A percentile compares a stretch with the other conserved stretches of the same genome.
Evolutionary conservation across 2,797 vertebrate genomes (phyloP).

Genomic region (Novumbra hubbsi): DNA sequence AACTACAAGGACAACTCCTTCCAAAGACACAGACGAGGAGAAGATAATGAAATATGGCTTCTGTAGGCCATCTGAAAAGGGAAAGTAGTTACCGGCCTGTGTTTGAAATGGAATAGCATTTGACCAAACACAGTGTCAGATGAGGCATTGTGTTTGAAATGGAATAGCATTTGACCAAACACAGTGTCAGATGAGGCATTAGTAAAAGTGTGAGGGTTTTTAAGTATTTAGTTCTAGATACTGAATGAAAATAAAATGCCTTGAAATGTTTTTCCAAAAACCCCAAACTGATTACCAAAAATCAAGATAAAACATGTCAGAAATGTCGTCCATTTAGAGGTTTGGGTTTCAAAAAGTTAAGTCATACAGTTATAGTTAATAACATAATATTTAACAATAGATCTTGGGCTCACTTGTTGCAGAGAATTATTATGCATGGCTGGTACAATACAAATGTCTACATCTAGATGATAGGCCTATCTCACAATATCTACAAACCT

Average conservation of each 20-base stretch:
- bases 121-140: constrained; percentile 38
- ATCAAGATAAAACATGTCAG: neutral
- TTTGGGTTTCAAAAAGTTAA: neutral
- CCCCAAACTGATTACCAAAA: neutral
- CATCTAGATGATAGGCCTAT: neutral
- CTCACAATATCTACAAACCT: neutral
- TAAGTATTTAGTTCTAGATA: neutral
- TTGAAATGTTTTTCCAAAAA: neutral
- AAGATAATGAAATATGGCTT: constrained; percentile 69
- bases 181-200: constrained; percentile 39
- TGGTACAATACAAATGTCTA: neutral
- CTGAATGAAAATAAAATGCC: neutral
- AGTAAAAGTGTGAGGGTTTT: neutral
- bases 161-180: neutral
- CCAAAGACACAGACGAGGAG: constrained; percentile 73
- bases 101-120: constrained; percentile 5
- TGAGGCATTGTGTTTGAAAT: constrained; percentile 12
- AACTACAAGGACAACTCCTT: constrained; percentile 68
- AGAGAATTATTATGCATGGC: neutral
- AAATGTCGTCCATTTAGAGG: neutral
- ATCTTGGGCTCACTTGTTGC: neutral
- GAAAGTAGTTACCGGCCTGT: constrained; percentile 7
- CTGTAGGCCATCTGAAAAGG: constrained; percentile 52
- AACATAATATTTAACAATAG: neutral
- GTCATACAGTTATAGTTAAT: neutral